Percentiles rank a stretch among this genome's conserved stretches.
Conservation (phyloP, 2,888 invertebrate species). For the Amblyjoppa proteus region DNA sequence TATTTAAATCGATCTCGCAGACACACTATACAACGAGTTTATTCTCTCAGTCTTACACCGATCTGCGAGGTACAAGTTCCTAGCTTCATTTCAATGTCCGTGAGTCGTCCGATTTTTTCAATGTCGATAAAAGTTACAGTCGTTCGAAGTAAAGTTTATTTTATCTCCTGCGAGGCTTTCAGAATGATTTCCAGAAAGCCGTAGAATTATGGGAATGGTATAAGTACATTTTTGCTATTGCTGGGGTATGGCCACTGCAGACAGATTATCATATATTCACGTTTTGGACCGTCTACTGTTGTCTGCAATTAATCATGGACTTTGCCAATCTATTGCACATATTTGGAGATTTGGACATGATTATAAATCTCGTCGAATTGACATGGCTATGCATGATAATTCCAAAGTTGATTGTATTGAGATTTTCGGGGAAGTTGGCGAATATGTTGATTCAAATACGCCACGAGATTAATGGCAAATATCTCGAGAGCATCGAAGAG, state of each 20-base stretch:
- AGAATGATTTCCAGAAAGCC: slow-evolving; percentile 48
- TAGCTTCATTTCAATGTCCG: slow-evolving; percentile 4
- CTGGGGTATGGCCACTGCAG: slow-evolving; percentile 63
- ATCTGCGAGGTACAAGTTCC: background rate
- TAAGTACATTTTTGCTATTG: slow-evolving; percentile 42
- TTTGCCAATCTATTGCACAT: slow-evolving; percentile 43
- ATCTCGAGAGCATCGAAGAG: slow-evolving; percentile 44
- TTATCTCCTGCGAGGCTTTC: slow-evolving; percentile 8
- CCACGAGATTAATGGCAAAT: slow-evolving; percentile 35
- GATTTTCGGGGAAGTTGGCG: slow-evolving; percentile 47
- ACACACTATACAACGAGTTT: too few relatives aligned
- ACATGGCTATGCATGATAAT: slow-evolving; percentile 57
- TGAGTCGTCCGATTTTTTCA: background rate
- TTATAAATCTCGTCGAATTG: slow-evolving; percentile 50
- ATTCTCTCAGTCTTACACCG: background rate
- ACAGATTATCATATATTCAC: slow-evolving; percentile 46
- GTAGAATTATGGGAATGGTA: slow-evolving; percentile 58
- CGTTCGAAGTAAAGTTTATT: background rate
- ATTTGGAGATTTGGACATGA: slow-evolving; percentile 56
- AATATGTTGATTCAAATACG: slow-evolving; percentile 32
- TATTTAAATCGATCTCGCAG: background rate
- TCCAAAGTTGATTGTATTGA: slow-evolving; percentile 51
- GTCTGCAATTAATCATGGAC: slow-evolving; percentile 51
- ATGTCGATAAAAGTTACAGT: background rate
- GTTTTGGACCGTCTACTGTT: slow-evolving; percentile 44